Evolutionary conservation across 1,140 invertebrate species (phyloP).

Genomic region (Aculops lycopersici): DNA sequence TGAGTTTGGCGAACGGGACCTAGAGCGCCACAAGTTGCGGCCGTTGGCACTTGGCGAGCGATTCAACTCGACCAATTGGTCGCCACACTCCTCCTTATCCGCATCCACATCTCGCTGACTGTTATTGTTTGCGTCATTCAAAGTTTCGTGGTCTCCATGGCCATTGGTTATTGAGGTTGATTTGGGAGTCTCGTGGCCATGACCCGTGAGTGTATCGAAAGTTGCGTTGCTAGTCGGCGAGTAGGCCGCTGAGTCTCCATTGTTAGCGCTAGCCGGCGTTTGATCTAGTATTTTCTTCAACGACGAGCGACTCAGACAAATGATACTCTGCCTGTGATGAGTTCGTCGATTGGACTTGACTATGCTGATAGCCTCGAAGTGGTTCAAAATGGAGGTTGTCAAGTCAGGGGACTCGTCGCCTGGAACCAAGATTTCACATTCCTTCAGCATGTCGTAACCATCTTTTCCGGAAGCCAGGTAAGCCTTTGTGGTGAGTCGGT

Average conservation of each 20-base stretch:
- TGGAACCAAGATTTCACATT: conserved; percentile 32
- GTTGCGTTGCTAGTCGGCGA: no score
- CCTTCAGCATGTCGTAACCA: conserved; percentile 42
- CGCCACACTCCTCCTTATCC: no score
- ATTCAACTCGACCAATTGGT: no score
- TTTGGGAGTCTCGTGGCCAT: no score
- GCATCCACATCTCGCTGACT: no score
- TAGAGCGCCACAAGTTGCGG: no score
- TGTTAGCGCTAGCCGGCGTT: neutral
- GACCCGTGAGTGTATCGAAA: no score
- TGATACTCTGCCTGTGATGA: conserved; percentile 44
- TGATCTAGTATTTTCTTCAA: neutral
- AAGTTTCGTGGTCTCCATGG: neutral
- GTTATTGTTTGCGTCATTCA: neutral
- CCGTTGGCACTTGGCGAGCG: neutral
- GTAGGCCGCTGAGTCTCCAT: no score
- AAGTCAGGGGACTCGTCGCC: conserved; percentile 48
- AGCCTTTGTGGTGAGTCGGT: conserved; percentile 42
- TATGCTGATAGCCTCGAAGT: conserved; percentile 51
- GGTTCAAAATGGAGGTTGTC: conserved; percentile 45
- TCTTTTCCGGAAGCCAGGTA: conserved; percentile 38
- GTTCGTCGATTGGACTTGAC: conserved; percentile 30
- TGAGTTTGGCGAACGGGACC: no score
- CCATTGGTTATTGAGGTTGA: no score
- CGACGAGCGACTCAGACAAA: conserved; percentile 23